Conservation (phyloP, 2,113 vertebrate species). For the Delphinus delphis region DNA sequence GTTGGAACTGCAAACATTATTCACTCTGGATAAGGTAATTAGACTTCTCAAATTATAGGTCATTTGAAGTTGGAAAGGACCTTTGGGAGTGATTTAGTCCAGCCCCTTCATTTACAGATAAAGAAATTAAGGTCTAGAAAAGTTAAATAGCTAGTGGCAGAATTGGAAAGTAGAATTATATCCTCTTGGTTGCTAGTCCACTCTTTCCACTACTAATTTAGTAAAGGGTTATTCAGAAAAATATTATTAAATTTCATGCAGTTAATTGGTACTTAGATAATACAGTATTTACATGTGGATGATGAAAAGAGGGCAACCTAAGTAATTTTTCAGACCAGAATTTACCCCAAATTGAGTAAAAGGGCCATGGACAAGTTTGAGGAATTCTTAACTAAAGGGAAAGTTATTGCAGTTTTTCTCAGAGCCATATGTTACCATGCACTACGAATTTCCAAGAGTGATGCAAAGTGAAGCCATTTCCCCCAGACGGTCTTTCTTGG, state of each 20-base stretch:
- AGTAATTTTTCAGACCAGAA: neutral
- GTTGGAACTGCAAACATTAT: neutral
- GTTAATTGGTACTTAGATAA: neutral
- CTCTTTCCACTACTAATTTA: neutral
- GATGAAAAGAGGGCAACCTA: neutral
- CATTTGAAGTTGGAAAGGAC: neutral
- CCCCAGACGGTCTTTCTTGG: neutral
- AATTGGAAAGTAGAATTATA: neutral
- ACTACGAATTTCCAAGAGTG: neutral
- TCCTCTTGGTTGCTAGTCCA: neutral
- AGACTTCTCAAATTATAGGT: neutral
- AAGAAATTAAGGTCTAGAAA: slow-evolving; percentile 34
- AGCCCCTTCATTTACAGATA: neutral
- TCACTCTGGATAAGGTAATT: neutral
- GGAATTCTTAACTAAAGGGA: neutral
- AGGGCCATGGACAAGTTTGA: neutral
- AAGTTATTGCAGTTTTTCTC: neutral
- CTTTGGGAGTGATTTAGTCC: neutral
- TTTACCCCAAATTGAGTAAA: neutral
- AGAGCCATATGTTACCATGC: neutral
- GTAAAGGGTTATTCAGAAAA: slow-evolving; percentile 31
- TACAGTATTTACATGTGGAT: neutral
- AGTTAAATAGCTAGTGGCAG: neutral
- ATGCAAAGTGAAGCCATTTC: neutral
- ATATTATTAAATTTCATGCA: neutral